phyloP scores from a whole-genome alignment of 2,888 invertebrate genomes.

The Leptura quadrifasciata region DNA sequence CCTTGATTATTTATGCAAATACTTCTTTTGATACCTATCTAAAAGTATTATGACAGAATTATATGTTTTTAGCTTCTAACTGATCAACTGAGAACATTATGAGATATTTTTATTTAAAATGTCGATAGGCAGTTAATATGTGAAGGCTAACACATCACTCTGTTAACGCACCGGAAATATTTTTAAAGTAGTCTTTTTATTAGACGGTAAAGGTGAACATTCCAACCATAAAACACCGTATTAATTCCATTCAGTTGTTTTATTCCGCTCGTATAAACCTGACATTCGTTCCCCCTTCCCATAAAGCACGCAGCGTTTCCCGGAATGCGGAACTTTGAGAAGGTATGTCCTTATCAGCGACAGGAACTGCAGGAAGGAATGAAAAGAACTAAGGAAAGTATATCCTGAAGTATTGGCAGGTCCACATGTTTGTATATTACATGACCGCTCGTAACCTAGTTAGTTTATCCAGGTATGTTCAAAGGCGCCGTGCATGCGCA shows the following conservation, averaged over 20 bases:
- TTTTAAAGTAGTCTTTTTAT: conserved; percentile 13
- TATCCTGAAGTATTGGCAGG: conserved; percentile 48
- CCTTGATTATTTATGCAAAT: no score
- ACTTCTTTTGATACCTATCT: no score
- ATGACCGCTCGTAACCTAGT: conserved; percentile 63
- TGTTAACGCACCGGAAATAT: background rate
- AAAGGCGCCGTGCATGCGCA: conserved; percentile 58
- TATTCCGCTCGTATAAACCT: conserved; percentile 6
- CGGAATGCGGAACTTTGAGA: conserved; percentile 9
- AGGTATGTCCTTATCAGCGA: conserved; percentile 8
- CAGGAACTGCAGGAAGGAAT: conserved; percentile 3
- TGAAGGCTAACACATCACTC: background rate
- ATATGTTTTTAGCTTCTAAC: no score
- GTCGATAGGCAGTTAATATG: no score
- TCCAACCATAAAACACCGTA: conserved; percentile 6
- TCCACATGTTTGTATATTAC: conserved; percentile 59
- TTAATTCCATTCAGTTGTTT: conserved; percentile 20
- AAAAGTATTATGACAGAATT: no score
- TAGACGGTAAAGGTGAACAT: conserved; percentile 21
- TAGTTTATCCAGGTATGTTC: conserved; percentile 57
- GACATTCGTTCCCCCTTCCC: conserved; percentile 5
- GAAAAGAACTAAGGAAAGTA: conserved; percentile 1
- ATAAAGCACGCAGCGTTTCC: conserved; percentile 3
- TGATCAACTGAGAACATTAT: no score
- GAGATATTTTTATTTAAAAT: no score